phyloP scores from a whole-genome alignment of 2,888 invertebrate genomes.

The Drosophila mimetica region DNA sequence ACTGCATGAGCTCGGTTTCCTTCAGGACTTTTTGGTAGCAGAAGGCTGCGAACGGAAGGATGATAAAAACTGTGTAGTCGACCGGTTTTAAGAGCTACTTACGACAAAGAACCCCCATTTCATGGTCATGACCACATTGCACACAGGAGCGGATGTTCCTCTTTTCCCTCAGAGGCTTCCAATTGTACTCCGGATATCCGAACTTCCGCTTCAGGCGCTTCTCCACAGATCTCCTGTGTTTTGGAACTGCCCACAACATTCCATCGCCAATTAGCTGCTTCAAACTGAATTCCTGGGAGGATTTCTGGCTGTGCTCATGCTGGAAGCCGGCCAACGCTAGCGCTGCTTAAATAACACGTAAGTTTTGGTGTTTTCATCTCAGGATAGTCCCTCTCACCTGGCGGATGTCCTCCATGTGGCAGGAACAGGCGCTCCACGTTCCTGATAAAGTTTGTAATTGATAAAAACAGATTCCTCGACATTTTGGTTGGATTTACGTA shows the following conservation, averaged over 20 bases:
- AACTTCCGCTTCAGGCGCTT: constrained; percentile 90
- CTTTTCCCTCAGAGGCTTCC: constrained; percentile 90
- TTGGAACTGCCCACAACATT: constrained; percentile 87
- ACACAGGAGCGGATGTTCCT: constrained; percentile 90
- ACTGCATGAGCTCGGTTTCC: constrained; percentile 93
- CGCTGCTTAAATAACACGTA: constrained; percentile 5
- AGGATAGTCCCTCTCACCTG: constrained; percentile 82
- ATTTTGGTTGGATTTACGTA: constrained; percentile 59
- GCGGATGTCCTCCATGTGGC: constrained; percentile 84
- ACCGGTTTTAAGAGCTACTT: constrained; percentile 79
- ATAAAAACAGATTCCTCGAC: constrained; percentile 76
- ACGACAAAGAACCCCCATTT: constrained; percentile 93
- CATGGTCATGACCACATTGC: constrained; percentile 93
- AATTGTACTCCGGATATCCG: constrained; percentile 88
- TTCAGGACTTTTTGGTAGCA: constrained; percentile 93
- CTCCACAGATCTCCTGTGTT: constrained; percentile 89
- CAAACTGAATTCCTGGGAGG: constrained; percentile 84
- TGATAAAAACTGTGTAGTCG: neutral
- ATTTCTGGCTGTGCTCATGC: constrained; percentile 31
- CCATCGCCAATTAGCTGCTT: constrained; percentile 90
- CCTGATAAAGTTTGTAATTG: constrained; percentile 83
- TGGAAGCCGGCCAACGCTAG: constrained; percentile 64
- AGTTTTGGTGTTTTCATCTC: neutral
- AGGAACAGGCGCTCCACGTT: constrained; percentile 83
- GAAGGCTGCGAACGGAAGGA: constrained; percentile 86